Conservation (phyloP, 2,113 vertebrate species). For the Nerophis ophidion region DNA sequence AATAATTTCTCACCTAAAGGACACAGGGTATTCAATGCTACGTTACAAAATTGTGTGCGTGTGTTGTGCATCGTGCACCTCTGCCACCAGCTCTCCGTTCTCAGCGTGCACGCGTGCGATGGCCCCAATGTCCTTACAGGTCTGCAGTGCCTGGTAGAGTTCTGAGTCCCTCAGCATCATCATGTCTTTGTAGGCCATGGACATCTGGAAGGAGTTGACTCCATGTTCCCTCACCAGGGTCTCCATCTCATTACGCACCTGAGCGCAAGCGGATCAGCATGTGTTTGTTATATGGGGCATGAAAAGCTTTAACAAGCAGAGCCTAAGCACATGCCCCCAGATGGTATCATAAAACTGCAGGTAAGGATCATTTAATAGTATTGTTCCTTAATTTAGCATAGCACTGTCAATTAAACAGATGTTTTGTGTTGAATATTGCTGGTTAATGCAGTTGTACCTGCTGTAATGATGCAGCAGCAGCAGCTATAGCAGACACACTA, state of each 20-base stretch:
- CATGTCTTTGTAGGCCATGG: conserved; percentile 94
- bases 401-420: not conserved
- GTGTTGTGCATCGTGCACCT: conserved; percentile 67
- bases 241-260: conserved; percentile 94
- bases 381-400: not conserved
- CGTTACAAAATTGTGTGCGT: not conserved
- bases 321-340: conserved; percentile 6
- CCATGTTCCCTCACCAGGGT: conserved; percentile 89
- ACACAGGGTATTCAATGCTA: not conserved
- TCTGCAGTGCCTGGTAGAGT: conserved; percentile 87
- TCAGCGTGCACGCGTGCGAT: conserved; percentile 90
- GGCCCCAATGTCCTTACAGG: conserved; percentile 89
- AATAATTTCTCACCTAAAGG: not conserved
- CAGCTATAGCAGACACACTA: conserved; percentile 14
- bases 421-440: not conserved
- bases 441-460: not conserved
- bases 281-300: conserved; percentile 40
- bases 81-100: conserved; percentile 92
- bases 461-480: conserved; percentile 20
- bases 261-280: conserved; percentile 9
- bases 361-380: not conserved
- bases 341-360: conserved; percentile 3
- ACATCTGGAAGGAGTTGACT: conserved; percentile 98
- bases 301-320: conserved; percentile 42
- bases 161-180: conserved; percentile 95